A percentile compares a stretch with the other conserved stretches of the same genome.
Evolutionary conservation across 2,888 invertebrate genomes (phyloP).

Genomic region (Gastrophysa polygoni): DNA sequence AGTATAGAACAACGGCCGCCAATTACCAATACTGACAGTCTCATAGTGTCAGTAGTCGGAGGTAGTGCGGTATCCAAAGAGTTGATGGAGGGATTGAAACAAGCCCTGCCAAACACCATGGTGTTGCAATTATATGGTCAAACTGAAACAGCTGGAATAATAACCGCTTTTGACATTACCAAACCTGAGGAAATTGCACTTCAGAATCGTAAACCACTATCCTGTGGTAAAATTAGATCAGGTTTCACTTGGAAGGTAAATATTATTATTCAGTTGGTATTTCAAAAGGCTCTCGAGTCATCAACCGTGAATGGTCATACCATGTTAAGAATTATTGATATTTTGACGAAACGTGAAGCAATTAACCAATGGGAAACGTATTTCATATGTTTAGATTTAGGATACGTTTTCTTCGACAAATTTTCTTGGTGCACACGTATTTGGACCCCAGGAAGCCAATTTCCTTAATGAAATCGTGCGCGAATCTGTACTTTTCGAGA

Average conservation of each 20-base stretch:
- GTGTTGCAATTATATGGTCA: constrained; percentile 26
- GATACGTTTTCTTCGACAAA: too few relatives aligned
- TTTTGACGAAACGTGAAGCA: background rate
- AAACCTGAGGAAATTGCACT: constrained; percentile 18
- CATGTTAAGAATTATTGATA: too few relatives aligned
- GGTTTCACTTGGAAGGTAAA: constrained; percentile 49
- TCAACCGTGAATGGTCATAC: too few relatives aligned
- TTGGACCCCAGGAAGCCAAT: too few relatives aligned
- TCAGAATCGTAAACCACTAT: constrained; percentile 24
- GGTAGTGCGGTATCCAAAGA: constrained; percentile 17
- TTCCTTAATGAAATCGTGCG: too few relatives aligned
- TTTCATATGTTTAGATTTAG: too few relatives aligned
- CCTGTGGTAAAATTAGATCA: constrained; percentile 23
- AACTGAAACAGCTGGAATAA: constrained; percentile 20
- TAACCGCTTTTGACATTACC: constrained; percentile 13
- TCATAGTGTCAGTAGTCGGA: constrained; percentile 19
- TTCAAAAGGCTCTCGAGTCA: too few relatives aligned
- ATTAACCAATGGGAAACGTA: too few relatives aligned
- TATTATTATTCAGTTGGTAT: too few relatives aligned
- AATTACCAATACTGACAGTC: constrained; percentile 14
- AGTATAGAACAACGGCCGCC: constrained; percentile 23
- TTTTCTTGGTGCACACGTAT: too few relatives aligned
- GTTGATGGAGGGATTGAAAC: constrained; percentile 20
- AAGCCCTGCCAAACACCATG: constrained; percentile 17
- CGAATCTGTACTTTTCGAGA: too few relatives aligned